Evolutionary conservation across 1,140 invertebrate genomes (phyloP), one percentile per base, ranked within the genome.

Genomic region (Phenacoccus solenopsis): DNA sequence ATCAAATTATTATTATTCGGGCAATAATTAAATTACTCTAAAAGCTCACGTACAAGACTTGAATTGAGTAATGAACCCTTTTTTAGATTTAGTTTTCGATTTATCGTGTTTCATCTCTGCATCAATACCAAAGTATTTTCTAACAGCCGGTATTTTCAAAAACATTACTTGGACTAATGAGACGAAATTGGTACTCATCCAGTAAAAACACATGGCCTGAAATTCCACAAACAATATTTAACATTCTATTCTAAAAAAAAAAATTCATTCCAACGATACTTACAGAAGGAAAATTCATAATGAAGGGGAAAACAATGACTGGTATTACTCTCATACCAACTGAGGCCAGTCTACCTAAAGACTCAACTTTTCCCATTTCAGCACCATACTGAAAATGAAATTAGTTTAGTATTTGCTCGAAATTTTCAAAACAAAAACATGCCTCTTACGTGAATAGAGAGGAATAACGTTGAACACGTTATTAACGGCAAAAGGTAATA

Each of bases 131-230:
- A 95, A 91, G 74, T 84, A 88, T 22, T 84, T 79, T 75, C 90
- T 80, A 1, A 98, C 85, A 49, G 78, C 76, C 13, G 90, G 87
- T 70, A 93, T 83, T 78, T 84, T 89, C 10, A 98, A 79, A 64
- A 96, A 38, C 12, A 83, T 81, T 21, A 91, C 89, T 87, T 97
- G 94, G 0, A 82, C 61, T 5, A 98, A 75, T 0, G 95, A 96
- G 70, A 96, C 86, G n/a, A 89, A 81, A 78, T 98, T 98, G 69
- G 86, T 90, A 27, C 89, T 87, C 28, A 85, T 81, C 96, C 96
- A 98, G 77, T 98, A 98, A 38, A 88, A 87, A 24, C 94, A 80
- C 75, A 98, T 87, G 16, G 90, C 93, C 87, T 88, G 74, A n/a
- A 79, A 78, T 73, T 71, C n/a, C n/a, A n/a, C n/a, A n/a, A n/a